phyloP scores from a whole-genome alignment of 2,888 invertebrate genomes.

The Yponomeuta plumbellus region DNA sequence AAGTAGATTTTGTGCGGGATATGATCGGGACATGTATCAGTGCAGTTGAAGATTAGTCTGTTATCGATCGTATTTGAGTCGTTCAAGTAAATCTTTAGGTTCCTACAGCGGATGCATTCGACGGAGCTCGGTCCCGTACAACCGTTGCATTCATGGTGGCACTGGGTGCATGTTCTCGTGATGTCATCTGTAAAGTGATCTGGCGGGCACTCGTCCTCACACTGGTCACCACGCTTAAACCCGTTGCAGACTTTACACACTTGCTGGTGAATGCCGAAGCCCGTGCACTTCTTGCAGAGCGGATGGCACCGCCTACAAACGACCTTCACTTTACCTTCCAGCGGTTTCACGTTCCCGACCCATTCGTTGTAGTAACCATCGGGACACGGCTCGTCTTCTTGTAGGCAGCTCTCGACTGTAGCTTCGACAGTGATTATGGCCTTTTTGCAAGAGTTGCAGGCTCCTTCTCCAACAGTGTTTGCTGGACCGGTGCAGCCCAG shows the following conservation, averaged over 20 bases:
- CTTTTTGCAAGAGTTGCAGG: conserved; percentile 93
- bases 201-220: conserved; percentile 90
- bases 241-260: conserved; percentile 92
- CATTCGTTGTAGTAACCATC: conserved; percentile 89
- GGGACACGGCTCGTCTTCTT: conserved; percentile 89
- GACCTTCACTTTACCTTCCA: conserved; percentile 90
- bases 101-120: conserved; percentile 87
- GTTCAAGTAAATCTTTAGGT: conserved; percentile 82
- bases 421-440: conserved; percentile 86
- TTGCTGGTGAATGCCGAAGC: conserved; percentile 90
- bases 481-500: conserved; percentile 93
- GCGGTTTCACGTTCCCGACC: conserved; percentile 85
- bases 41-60: conserved; percentile 88
- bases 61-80: conserved; percentile 68
- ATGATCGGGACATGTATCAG: conserved; percentile 86
- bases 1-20: conserved; percentile 87
- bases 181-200: conserved; percentile 89
- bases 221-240: conserved; percentile 91
- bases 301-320: conserved; percentile 94
- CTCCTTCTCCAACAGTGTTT: conserved; percentile 87
- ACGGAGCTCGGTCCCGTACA: conserved; percentile 86
- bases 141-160: conserved; percentile 89
- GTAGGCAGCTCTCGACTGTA: conserved; percentile 85
- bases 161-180: conserved; percentile 83
- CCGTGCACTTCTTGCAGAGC: conserved; percentile 90